phyloP scores from a whole-genome alignment of 2,797 vertebrate genomes.

The Macropodus opercularis region DNA sequence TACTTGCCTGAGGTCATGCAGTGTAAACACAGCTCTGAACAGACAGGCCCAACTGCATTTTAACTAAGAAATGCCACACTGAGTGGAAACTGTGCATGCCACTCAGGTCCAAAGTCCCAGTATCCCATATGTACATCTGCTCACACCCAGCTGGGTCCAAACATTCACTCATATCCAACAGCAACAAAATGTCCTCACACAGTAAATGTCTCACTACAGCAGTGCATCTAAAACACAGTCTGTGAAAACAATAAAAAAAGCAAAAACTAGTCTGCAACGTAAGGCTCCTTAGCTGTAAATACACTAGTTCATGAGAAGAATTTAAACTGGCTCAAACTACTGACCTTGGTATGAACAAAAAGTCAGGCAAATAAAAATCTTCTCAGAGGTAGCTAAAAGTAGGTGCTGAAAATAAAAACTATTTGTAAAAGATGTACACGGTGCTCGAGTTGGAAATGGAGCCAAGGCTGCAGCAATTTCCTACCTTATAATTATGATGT shows the following conservation, averaged over 20 bases:
- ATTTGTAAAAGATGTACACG: background rate
- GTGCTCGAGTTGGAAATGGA: conserved; percentile 1
- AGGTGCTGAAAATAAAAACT: background rate
- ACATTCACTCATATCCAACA: conserved; percentile 28
- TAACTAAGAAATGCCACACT: conserved; percentile 20
- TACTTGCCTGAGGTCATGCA: conserved; percentile 38
- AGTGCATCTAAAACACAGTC: background rate
- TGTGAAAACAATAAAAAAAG: too few species aligned
- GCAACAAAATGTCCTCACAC: conserved; percentile 16
- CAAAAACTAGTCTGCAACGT: too few species aligned
- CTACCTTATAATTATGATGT: conserved; percentile 20
- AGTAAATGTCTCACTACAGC: background rate
- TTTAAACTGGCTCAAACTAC: background rate
- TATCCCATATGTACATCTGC: conserved; percentile 50
- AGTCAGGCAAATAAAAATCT: background rate
- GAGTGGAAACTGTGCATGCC: conserved; percentile 36
- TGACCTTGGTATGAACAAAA: background rate
- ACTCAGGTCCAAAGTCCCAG: conserved; percentile 53
- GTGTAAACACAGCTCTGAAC: conserved; percentile 39
- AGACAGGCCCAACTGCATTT: conserved; percentile 41
- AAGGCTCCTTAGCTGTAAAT: too few species aligned
- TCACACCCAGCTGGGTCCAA: conserved; percentile 44
- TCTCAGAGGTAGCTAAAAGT: too few species aligned
- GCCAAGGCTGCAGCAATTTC: conserved; percentile 7
- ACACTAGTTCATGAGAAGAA: background rate